A percentile compares a stretch with the other conserved stretches of the same genome.
These are phyloP conservation scores for Hylyphantes graminicola DNA, from an alignment of 1,140 invertebrate species.

Conservation along the genomic window DNA sequence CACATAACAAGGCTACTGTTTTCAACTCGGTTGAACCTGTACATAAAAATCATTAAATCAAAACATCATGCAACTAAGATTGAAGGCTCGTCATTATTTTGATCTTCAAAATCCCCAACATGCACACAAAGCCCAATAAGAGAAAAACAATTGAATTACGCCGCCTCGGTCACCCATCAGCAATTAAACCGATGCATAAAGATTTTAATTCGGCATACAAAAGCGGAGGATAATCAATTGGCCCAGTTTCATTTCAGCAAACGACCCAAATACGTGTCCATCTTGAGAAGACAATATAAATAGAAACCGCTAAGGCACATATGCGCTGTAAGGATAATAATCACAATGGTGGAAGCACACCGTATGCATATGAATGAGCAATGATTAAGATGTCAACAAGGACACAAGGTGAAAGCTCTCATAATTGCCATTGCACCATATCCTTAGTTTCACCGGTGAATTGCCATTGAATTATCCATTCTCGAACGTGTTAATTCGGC, in stretches of 20 bases:
- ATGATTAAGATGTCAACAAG: too few species aligned
- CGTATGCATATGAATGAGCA: not conserved
- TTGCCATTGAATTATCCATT: not conserved
- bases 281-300: not conserved
- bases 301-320: not conserved
- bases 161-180: not conserved
- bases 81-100: not conserved
- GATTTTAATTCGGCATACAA: slow-evolving; percentile 5
- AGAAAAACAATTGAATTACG: slow-evolving; percentile 5
- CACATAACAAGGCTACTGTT: not conserved
- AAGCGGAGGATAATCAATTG: not conserved
- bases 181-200: slow-evolving; percentile 15
- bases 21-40: not conserved
- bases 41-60: not conserved
- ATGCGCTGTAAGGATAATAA: too few species aligned
- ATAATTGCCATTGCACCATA: not conserved
- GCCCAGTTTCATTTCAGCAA: slow-evolving; percentile 13
- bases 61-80: not conserved
- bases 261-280: slow-evolving; percentile 10
- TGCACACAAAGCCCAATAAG: not conserved
- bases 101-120: not conserved
- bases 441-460: not conserved
- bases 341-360: not conserved
- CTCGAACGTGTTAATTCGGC: not conserved
- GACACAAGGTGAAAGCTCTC: not conserved